Percentiles rank a stretch among this genome's conserved stretches.
These are phyloP conservation scores for Aphrocallistes beatrix DNA, from an alignment of 37 sponge, comb jelly and placozoan species.

Conservation along the genomic window DNA sequence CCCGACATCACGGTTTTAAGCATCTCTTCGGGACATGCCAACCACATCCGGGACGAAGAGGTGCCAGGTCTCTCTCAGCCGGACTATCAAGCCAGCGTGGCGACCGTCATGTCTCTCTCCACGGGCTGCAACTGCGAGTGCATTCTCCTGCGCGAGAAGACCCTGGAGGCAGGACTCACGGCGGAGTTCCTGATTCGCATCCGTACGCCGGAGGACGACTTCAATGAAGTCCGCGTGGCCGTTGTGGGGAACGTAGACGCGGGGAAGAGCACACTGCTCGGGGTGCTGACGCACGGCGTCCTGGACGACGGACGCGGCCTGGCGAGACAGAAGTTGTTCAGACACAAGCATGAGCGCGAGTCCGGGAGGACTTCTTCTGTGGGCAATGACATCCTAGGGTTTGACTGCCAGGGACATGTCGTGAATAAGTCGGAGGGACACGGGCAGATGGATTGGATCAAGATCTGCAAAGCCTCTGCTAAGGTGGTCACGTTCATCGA, in stretches of 20 bases:
- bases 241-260: constrained; percentile 99
- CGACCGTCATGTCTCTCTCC: constrained; percentile 59
- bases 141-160: constrained; percentile 52
- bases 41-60: neutral
- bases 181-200: constrained; percentile 74
- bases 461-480: constrained; percentile 68
- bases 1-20: neutral
- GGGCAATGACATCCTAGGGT: constrained; percentile 95
- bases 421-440: constrained; percentile 77
- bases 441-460: constrained; percentile 81
- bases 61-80: constrained; percentile 52
- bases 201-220: constrained; percentile 75
- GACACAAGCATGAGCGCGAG: constrained; percentile 98
- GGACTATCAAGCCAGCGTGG: constrained; percentile 65
- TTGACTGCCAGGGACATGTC: constrained; percentile 68
- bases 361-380: constrained; percentile 93
- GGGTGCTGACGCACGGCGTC: constrained; percentile 94
- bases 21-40: constrained; percentile 22
- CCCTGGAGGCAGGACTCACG: constrained; percentile 55
- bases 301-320: constrained; percentile 93
- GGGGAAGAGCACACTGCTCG: constrained; percentile 95
- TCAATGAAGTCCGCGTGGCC: constrained; percentile 93
- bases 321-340: constrained; percentile 82
- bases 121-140: constrained; percentile 56
- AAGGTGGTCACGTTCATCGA: constrained; percentile 95